Percentiles rank a stretch among this genome's conserved stretches.
These are phyloP conservation scores for Bradypodion ventrale DNA, from an alignment of 2,797 vertebrate species.

Conservation along the genomic window DNA sequence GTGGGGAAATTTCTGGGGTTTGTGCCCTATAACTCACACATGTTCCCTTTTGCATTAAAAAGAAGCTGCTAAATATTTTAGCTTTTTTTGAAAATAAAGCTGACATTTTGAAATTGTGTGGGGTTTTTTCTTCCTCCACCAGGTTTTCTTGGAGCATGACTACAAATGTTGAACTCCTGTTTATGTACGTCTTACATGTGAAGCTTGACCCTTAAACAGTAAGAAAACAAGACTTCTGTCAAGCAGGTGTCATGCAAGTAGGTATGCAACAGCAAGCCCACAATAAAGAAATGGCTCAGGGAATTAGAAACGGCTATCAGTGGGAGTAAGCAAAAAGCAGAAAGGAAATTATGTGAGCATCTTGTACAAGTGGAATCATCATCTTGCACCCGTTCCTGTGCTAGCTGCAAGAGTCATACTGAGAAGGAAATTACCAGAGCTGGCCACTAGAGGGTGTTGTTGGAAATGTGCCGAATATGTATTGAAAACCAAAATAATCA, in stretches of 20 bases:
- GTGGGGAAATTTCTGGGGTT: not conserved
- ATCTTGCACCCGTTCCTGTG: too few relatives aligned
- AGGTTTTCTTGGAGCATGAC: conserved; percentile 21
- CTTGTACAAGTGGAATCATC: too few relatives aligned
- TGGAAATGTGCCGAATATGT: too few relatives aligned
- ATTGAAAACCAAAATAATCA: too few relatives aligned
- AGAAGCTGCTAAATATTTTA: conserved; percentile 45
- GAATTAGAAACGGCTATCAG: not conserved
- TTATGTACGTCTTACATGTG: not conserved
- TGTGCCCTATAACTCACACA: conserved; percentile 2
- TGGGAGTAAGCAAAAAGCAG: too few relatives aligned
- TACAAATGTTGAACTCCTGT: too few relatives aligned
- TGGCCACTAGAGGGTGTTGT: too few relatives aligned
- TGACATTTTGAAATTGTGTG: conserved; percentile 32
- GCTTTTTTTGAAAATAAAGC: conserved; percentile 44
- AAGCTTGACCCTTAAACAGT: not conserved
- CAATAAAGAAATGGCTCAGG: not conserved
- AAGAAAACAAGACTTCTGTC: not conserved
- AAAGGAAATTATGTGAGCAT: too few relatives aligned
- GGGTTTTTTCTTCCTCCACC: not conserved
- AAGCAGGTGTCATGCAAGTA: not conserved
- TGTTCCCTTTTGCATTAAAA: conserved; percentile 44
- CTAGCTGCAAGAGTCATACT: too few relatives aligned
- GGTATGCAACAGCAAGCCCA: too few relatives aligned
- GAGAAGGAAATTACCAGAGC: too few relatives aligned